Conservation (phyloP, 2,888 invertebrate species). For the Pristionchus mayeri region DNA sequence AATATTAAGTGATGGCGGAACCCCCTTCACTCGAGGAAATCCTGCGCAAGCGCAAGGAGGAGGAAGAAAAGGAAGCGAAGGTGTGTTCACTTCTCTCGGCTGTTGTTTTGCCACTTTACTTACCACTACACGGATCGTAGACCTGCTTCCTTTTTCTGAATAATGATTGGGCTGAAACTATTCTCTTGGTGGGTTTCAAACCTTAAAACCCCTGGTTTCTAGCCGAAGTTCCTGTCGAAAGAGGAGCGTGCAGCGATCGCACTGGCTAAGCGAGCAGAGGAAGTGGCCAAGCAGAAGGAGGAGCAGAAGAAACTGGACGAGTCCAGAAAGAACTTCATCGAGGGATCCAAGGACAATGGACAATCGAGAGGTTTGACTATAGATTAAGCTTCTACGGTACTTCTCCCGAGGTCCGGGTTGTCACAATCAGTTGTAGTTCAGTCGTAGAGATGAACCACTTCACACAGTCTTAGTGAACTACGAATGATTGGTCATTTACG, state of each 20-base stretch:
- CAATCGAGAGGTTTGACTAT: not conserved
- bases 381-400: not conserved
- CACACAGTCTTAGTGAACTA: no score
- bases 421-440: no score
- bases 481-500: no score
- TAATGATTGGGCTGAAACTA: no score
- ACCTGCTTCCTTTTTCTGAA: no score
- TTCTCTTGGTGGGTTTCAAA: no score
- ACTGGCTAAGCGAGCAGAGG: constrained; percentile 88
- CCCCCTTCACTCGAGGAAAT: constrained; percentile 96
- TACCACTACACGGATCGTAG: no score
- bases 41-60: constrained; percentile 93
- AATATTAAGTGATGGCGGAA: constrained; percentile 79
- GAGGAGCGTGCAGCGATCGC: constrained; percentile 94
- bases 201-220: constrained; percentile 52
- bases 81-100: constrained; percentile 76
- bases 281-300: constrained; percentile 85
- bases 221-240: constrained; percentile 94
- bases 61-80: constrained; percentile 93
- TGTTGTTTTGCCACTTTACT: no score
- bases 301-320: constrained; percentile 83
- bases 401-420: no score
- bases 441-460: no score
- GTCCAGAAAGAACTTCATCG: constrained; percentile 80
- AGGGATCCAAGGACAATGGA: constrained; percentile 73